Conservation (phyloP, 2,888 invertebrate genomes). For the Miltochrista miniata region DNA sequence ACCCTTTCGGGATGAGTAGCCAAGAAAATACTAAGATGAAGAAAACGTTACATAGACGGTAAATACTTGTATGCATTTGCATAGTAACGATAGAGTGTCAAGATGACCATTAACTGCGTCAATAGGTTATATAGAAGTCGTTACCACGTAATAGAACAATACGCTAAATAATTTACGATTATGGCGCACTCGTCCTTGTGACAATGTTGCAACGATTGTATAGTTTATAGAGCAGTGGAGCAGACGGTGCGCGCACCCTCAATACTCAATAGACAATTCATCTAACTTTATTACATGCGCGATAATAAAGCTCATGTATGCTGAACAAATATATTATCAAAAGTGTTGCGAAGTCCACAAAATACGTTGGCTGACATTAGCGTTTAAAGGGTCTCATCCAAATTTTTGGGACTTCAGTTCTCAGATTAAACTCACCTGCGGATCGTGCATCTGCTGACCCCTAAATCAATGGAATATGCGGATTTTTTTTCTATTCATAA, state of each 20-base stretch:
- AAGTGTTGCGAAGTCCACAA: conserved; percentile 28
- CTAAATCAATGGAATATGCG: no score
- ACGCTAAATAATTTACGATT: conserved; percentile 61
- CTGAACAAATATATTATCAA: conserved; percentile 22
- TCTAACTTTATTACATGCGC: conserved; percentile 55
- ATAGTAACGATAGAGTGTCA: conserved; percentile 25
- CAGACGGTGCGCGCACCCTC: conserved; percentile 46
- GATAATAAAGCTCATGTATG: conserved; percentile 37
- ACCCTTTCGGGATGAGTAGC: no score
- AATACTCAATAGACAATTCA: conserved; percentile 64
- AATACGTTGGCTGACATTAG: no score
- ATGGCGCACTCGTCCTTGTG: conserved; percentile 53
- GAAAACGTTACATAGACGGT: not conserved
- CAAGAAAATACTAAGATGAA: no score
- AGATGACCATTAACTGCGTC: conserved; percentile 35
- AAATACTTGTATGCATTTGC: not conserved
- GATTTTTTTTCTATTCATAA: no score
- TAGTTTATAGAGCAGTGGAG: conserved; percentile 55
- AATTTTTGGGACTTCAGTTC: no score
- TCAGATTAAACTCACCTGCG: no score
- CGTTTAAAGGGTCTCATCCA: not conserved
- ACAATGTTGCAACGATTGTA: conserved; percentile 59
- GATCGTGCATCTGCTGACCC: no score
- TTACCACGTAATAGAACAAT: conserved; percentile 58
- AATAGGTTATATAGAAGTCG: conserved; percentile 44